Evolutionary conservation across 2,113 vertebrate species (phyloP).

Genomic region (Odobenus rosmarus): DNA sequence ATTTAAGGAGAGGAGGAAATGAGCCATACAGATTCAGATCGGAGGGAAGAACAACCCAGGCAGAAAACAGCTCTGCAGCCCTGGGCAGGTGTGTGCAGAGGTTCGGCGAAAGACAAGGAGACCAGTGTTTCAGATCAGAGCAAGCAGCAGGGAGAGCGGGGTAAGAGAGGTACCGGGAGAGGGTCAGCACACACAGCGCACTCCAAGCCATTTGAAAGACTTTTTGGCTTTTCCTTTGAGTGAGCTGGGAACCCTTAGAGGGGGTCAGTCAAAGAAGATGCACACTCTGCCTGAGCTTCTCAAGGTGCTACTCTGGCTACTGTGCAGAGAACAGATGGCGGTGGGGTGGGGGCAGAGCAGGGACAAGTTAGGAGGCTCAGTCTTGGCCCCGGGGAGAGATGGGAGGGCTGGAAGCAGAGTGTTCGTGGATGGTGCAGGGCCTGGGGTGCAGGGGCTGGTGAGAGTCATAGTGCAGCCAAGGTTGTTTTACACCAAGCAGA

Average conservation of each 20-base stretch:
- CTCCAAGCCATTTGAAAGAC: background rate
- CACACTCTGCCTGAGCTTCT: background rate
- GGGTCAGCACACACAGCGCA: background rate
- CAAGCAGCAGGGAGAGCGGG: too few species aligned
- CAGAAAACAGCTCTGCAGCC: background rate
- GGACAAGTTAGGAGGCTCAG: background rate
- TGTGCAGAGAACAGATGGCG: background rate
- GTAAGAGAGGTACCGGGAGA: background rate
- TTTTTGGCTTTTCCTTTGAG: background rate
- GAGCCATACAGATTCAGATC: background rate
- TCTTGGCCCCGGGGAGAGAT: background rate
- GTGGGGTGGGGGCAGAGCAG: background rate
- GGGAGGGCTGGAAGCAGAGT: background rate
- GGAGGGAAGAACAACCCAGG: background rate
- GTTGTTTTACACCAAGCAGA: background rate
- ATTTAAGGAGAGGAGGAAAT: background rate
- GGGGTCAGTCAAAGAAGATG: background rate
- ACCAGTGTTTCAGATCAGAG: too few species aligned
- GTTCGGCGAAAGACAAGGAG: background rate
- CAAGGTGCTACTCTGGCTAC: too few species aligned
- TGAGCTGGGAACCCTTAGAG: too few species aligned
- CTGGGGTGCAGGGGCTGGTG: background rate
- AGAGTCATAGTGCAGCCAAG: background rate
- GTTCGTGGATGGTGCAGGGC: background rate
- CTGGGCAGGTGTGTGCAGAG: rapidly evolving